Conservation (phyloP, 2,888 invertebrate species). For the Orthonychiurus folsomi region DNA sequence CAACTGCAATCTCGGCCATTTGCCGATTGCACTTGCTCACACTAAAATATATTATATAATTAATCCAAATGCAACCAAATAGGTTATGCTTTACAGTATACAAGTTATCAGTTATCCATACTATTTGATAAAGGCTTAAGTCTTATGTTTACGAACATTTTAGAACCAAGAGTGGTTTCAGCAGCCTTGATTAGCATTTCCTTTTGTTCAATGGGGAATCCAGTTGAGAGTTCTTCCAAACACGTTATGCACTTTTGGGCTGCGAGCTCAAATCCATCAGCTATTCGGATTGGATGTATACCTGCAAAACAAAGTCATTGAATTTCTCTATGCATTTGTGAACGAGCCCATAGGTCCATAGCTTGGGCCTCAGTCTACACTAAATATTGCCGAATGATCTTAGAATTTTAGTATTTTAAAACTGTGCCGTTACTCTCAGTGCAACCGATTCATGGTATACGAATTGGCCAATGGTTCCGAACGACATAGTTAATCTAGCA, state of each 20-base stretch:
- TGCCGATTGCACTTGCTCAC: conserved; percentile 84
- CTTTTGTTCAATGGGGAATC: conserved; percentile 73
- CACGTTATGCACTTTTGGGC: conserved; percentile 78
- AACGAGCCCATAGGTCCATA: background rate
- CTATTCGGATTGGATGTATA: conserved; percentile 96
- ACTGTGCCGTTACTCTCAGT: conserved; percentile 23
- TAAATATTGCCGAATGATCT: too few species aligned
- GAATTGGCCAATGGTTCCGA: conserved; percentile 27
- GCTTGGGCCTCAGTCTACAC: too few species aligned
- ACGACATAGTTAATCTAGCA: conserved; percentile 15
- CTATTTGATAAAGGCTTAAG: background rate
- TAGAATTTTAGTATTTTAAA: too few species aligned
- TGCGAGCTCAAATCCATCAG: conserved; percentile 96
- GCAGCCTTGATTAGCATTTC: conserved; percentile 89
- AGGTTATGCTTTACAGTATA: background rate
- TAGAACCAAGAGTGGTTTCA: conserved; percentile 96
- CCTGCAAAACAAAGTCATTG: too few species aligned
- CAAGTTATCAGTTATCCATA: background rate
- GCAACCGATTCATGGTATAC: conserved; percentile 20
- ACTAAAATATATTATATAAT: background rate
- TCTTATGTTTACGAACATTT: conserved; percentile 58
- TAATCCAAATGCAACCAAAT: conserved; percentile 23
- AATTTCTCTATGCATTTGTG: too few species aligned
- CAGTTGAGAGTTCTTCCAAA: conserved; percentile 77
- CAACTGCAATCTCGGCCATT: conserved; percentile 98